phyloP scores from a whole-genome alignment of 2,797 vertebrate genomes.

The Amniataba percoides region DNA sequence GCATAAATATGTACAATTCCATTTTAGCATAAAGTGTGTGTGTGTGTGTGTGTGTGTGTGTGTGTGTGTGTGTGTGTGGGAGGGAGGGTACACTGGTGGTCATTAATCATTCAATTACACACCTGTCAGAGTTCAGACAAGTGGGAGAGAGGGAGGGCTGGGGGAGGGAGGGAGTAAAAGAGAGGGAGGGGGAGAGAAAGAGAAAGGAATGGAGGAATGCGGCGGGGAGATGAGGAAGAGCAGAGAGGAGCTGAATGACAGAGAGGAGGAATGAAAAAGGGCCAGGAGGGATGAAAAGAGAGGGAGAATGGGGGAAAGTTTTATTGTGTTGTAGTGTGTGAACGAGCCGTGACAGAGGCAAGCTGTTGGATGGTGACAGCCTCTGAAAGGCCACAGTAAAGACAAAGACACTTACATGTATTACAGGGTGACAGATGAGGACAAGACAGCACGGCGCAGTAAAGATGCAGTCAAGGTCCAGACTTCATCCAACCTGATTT shows the following conservation, averaged over 20 bases:
- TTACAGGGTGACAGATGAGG: conserved; percentile 47
- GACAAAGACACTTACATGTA: conserved; percentile 56
- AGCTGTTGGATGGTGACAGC: conserved; percentile 63
- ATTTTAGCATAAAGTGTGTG: conserved; percentile 64
- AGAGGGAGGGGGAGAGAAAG: conserved; percentile 26
- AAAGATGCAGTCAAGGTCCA: conserved; percentile 24
- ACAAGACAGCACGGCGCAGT: conserved; percentile 31
- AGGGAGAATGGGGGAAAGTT: conserved; percentile 52
- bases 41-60: conserved; percentile 42
- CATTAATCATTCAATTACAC: conserved; percentile 90
- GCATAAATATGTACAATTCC: conserved; percentile 68
- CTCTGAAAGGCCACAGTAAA: conserved; percentile 48
- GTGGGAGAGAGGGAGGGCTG: conserved; percentile 52
- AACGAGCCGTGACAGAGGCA: conserved; percentile 62
- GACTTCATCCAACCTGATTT: conserved; percentile 11
- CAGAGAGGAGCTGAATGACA: conserved; percentile 50
- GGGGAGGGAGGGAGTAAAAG: conserved; percentile 12
- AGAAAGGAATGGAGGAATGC: conserved; percentile 61
- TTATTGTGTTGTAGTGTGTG: conserved; percentile 59
- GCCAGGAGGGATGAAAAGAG: conserved; percentile 37
- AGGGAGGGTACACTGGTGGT: conserved; percentile 50
- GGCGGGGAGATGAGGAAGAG: conserved; percentile 37
- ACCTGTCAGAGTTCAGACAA: conserved; percentile 88
- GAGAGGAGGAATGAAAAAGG: conserved; percentile 50
- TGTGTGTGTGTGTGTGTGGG: conserved; percentile 19